phyloP scores from a whole-genome alignment of 2,797 vertebrate species.

The Streptopelia turtur region DNA sequence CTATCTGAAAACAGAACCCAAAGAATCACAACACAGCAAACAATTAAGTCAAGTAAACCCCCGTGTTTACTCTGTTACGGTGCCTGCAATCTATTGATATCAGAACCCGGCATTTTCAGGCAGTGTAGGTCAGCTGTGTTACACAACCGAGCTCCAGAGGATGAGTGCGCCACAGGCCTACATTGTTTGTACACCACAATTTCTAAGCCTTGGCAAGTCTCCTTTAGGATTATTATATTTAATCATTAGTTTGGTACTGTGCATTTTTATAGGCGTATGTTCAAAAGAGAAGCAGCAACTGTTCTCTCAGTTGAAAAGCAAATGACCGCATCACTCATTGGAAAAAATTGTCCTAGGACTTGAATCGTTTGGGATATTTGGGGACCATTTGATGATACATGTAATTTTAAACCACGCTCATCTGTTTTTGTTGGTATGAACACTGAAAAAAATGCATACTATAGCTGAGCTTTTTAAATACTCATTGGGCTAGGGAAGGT shows the following conservation, averaged over 20 bases:
- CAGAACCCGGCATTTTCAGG: slow-evolving; percentile 6
- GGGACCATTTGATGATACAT: slow-evolving; percentile 30
- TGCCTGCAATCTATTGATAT: neutral
- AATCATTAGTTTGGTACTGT: neutral
- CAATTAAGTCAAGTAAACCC: neutral
- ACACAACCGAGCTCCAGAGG: neutral
- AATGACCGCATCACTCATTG: slow-evolving; percentile 26
- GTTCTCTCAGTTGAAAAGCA: slow-evolving; percentile 61
- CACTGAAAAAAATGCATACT: neutral
- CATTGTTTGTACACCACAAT: neutral
- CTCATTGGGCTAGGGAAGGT: neutral
- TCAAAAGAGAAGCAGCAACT: slow-evolving; percentile 43
- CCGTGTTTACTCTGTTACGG: neutral
- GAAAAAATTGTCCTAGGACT: neutral
- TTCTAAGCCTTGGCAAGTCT: slow-evolving; percentile 2
- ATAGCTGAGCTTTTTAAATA: slow-evolving; percentile 9
- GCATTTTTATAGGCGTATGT: neutral
- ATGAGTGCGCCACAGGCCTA: neutral
- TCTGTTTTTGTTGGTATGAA: neutral
- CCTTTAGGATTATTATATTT: neutral
- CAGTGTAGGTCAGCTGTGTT: neutral
- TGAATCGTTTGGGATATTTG: neutral
- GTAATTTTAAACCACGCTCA: neutral
- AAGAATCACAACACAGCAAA: neutral
- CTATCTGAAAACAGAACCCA: slow-evolving; percentile 22